A percentile compares a stretch with the other conserved stretches of the same genome.
Evolutionary conservation across 1,140 invertebrate species (phyloP).

Genomic region (Sitobion miscanthi): DNA sequence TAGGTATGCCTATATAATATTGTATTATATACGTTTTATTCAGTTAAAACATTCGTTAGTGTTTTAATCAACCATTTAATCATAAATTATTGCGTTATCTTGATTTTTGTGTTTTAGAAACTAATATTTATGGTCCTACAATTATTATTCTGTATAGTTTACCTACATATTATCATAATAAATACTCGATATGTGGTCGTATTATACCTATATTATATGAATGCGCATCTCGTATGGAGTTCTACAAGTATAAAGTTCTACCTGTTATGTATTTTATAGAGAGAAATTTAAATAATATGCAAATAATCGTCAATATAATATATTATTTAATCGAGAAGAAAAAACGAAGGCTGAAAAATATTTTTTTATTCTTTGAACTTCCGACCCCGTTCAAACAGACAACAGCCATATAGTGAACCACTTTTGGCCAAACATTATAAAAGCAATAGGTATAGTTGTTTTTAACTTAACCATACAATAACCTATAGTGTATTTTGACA

Average conservation of each 20-base stretch:
- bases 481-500: not conserved
- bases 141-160: not conserved
- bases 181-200: not conserved
- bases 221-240: not conserved
- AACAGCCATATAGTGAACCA: not conserved
- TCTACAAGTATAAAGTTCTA: not conserved
- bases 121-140: not conserved
- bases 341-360: not conserved
- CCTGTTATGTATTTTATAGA: not conserved
- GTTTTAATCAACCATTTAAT: constrained; percentile 1
- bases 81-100: constrained; percentile 6
- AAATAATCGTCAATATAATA: not conserved
- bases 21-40: not conserved
- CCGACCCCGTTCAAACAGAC: not conserved
- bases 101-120: not conserved
- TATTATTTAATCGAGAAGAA: not conserved
- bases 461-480: not conserved
- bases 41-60: constrained; percentile 1
- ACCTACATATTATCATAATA: not conserved
- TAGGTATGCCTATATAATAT: not conserved
- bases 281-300: not conserved
- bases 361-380: constrained; percentile 18
- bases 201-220: not conserved
- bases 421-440: not conserved
- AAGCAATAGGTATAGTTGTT: not conserved